Evolutionary conservation across 2,113 vertebrate species (phyloP), one percentile per base, ranked within the genome.

Genomic region (Thomomys bottae): DNA sequence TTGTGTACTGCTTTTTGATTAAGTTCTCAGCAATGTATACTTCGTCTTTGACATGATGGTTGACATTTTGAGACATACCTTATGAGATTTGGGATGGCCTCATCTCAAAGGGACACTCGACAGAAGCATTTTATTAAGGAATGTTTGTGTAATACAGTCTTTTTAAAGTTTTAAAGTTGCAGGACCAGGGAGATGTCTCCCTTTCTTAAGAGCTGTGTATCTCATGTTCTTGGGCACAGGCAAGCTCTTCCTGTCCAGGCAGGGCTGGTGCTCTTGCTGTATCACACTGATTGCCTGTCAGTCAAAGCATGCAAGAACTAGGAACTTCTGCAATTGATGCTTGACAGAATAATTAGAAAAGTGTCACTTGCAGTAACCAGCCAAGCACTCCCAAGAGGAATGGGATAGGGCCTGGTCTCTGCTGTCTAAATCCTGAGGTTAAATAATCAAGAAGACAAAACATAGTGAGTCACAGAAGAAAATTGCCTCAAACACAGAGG

Each of bases 311-410:
- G 95, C 97, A 98, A 97, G 93, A 98, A 98, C 97, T 97, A 92
- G 98, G 98, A 98, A 98, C 99, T 97, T 98, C 97, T 94, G 96
- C 98, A 98, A 99, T 99, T 99, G 99, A 99, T 99, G 98, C 98
- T 99, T 99, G 99, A 99, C 99, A 99, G 98, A 99, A 98, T 99
- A 99, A 99, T 99, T 99, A 99, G 98, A 99, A 99, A 99, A 98
- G 98, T 99, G 98, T 99, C 99, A 98, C 98, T 97, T 97, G 97
- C 97, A 98, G 98, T 99, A 99, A 98, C 99, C 98, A 97, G 97
- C 98, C 95, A 91, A 98, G 98, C 98, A 98, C 98, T 98, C 98
- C 98, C 98, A 97, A 93, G 96, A 97, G 97, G 98, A 97, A 97
- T 98, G 97, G 97, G 96, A 97, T 92, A 0, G 4, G 94, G 96